A percentile compares a stretch with the other conserved stretches of the same genome.
phyloP scores from a whole-genome alignment of 2,113 vertebrate genomes.

The Phalacrocorax aristotelis region DNA sequence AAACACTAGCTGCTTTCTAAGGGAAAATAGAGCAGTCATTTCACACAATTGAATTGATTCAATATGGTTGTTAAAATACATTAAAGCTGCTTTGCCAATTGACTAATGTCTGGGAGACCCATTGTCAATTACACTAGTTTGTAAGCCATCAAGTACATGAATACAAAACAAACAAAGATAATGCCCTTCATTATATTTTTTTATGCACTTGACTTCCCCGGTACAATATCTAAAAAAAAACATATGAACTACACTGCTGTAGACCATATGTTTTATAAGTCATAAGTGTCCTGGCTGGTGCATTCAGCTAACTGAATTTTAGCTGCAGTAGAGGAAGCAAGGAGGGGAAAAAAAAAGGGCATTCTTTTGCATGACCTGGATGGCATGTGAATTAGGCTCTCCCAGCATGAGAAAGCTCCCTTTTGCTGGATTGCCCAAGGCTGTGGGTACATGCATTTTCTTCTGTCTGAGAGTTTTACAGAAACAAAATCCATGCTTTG shows the following conservation, averaged over 20 bases:
- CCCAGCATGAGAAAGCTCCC: not conserved
- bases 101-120: constrained; percentile 58
- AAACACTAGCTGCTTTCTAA: constrained; percentile 65
- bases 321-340: not conserved
- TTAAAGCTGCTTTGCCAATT: constrained; percentile 55
- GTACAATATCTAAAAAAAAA: constrained; percentile 29
- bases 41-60: constrained; percentile 59
- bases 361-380: not conserved
- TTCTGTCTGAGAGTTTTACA: not conserved
- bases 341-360: rapidly evolving
- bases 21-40: constrained; percentile 63
- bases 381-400: not conserved
- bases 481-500: not conserved
- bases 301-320: constrained; percentile 17
- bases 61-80: constrained; percentile 58
- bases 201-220: constrained; percentile 40
- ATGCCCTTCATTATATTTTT: constrained; percentile 11
- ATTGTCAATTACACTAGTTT: constrained; percentile 39
- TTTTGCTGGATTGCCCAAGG: not conserved
- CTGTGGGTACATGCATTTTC: not conserved
- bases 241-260: not conserved
- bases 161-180: constrained; percentile 58
- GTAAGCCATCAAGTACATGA: constrained; percentile 32
- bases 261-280: constrained; percentile 52
- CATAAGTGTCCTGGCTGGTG: not conserved